phyloP scores from a whole-genome alignment of 1,140 invertebrate species.

The Physella acuta region DNA sequence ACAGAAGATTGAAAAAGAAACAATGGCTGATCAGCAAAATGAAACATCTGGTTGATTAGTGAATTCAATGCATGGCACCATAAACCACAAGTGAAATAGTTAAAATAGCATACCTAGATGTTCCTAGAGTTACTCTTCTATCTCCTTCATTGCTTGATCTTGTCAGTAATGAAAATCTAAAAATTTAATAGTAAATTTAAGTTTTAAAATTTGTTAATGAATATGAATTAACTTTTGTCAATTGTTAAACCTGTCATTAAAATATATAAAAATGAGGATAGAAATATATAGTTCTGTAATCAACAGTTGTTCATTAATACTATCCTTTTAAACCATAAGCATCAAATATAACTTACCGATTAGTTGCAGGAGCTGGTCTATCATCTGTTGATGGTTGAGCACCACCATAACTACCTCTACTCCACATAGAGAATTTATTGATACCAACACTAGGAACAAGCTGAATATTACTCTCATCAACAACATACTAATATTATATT shows the following conservation, averaged over 20 bases:
- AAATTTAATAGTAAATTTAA: neutral
- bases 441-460: constrained; percentile 58
- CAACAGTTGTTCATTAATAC: no score
- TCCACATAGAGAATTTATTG: constrained; percentile 50
- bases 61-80: no score
- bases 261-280: no score
- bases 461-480: constrained; percentile 56
- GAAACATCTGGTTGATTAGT: no score
- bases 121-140: constrained; percentile 45
- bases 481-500: constrained; percentile 47
- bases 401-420: constrained; percentile 58
- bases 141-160: constrained; percentile 48
- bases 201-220: neutral
- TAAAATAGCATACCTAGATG: constrained; percentile 39
- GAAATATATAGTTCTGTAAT: no score
- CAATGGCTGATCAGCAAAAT: no score
- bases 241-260: no score
- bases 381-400: constrained; percentile 49
- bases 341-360: constrained; percentile 57
- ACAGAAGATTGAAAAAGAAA: no score
- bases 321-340: no score
- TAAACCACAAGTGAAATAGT: no score
- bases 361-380: constrained; percentile 44
- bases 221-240: no score
- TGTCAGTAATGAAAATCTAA: constrained; percentile 47